These are phyloP conservation scores for Gambusia yucatana DNA, from an alignment of 2,797 vertebrate species.

Conservation along the genomic window DNA sequence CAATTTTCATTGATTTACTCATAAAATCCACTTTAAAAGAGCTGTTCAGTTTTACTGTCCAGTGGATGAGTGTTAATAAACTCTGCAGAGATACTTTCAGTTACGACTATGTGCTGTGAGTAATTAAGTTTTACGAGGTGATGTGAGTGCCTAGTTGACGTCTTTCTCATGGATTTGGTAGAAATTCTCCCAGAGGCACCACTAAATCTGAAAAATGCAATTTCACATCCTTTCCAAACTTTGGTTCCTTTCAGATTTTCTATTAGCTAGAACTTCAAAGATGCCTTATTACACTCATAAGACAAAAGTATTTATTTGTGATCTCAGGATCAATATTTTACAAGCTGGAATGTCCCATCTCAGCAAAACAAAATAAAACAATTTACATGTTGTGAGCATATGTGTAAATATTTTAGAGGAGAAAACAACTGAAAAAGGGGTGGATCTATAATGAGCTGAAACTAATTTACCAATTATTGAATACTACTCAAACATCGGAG, in stretches of 20 bases:
- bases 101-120: slow-evolving; percentile 16
- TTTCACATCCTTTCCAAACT: slow-evolving; percentile 9
- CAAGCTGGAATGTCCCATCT: neutral
- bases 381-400: neutral
- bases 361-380: neutral
- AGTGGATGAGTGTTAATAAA: slow-evolving; percentile 10
- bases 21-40: slow-evolving; percentile 17
- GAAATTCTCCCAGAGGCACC: neutral
- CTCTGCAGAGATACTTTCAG: slow-evolving; percentile 28
- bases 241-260: neutral
- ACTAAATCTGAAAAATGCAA: slow-evolving; percentile 18
- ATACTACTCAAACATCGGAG: neutral
- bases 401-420: neutral
- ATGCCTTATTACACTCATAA: neutral
- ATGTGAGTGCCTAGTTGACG: slow-evolving; percentile 8
- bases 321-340: neutral
- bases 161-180: neutral
- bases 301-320: neutral
- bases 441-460: neutral
- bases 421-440: neutral
- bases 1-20: slow-evolving; percentile 22
- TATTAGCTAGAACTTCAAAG: neutral
- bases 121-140: slow-evolving; percentile 22
- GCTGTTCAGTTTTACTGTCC: slow-evolving; percentile 9
- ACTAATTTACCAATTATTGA: neutral